Evolutionary conservation across 1,140 invertebrate species (phyloP).

Genomic region (Ceratina calcarata): DNA sequence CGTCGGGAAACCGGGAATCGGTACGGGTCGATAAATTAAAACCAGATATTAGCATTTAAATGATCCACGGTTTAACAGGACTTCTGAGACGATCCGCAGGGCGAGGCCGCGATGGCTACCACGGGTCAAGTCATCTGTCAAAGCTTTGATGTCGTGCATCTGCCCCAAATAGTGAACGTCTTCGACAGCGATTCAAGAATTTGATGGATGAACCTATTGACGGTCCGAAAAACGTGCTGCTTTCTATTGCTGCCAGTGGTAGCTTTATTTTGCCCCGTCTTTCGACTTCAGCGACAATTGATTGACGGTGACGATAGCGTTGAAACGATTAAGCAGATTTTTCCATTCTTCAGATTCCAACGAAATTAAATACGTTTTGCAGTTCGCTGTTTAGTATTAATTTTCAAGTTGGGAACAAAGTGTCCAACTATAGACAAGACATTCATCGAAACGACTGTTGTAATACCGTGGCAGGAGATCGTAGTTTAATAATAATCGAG

Average conservation of each 20-base stretch:
- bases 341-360: background rate
- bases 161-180: conserved; percentile 1
- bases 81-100: conserved; percentile 34
- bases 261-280: no score
- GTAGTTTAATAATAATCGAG: conserved; percentile 50
- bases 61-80: conserved; percentile 38
- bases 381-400: no score
- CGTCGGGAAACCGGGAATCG: conserved; percentile 36
- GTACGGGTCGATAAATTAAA: conserved; percentile 62
- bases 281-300: background rate
- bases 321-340: no score
- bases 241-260: background rate
- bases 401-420: no score
- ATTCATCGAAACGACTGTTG: no score
- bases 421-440: no score
- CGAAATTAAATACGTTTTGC: conserved; percentile 54
- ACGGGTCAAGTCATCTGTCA: background rate
- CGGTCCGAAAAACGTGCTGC: background rate
- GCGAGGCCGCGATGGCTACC: background rate
- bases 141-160: background rate
- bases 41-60: conserved; percentile 63
- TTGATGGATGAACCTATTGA: conserved; percentile 27
- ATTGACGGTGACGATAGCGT: background rate
- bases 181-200: background rate
- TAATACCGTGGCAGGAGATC: background rate